Base-by-base conservation (phyloP, 2,797 vertebrate genomes). In the Esox masquinongy region DNA sequence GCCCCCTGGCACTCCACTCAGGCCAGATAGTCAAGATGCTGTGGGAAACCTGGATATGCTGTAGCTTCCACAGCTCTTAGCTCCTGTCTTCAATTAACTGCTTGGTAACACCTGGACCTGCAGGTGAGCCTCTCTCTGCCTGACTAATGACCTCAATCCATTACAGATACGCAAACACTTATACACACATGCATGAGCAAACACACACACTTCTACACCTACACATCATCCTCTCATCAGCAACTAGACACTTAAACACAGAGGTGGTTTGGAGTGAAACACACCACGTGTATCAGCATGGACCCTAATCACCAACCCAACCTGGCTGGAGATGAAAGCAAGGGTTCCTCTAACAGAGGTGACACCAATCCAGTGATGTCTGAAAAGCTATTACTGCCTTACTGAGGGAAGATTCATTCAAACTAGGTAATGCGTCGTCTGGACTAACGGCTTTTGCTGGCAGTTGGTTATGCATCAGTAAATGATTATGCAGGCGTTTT, bases 371-470 rank as follows among this genome's bases (percentile, higher is more conserved):
- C 24, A 66, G 64, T 8, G 4, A 34, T 6, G 29, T 34, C 63
- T 16, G 24, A 19, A 3, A 26, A 29, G 64, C 26, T 14, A 83
- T 82, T 74, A 74, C 74, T 80, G 77, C n/a, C 53, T 56, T 12
- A 59, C n/a, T 24, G 8, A 24, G 1, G 4, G 5, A 56, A 61
- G 56, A 24, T 12, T 59, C 9, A 24, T 59, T 59, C n/a, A 22
- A 24, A 59, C 22, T 24, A n/a, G 6, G 19, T 6, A 59, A 24
- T 59, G 22, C n/a, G 24, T 59, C 22, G 0, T 9, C n/a, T 24
- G 12, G 43, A 47, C 43, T 11, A 47, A 47, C 6, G 43, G 43
- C 43, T 47, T 4, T 14, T 14, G n/a, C 56, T 4, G 11, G 56
- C 1, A 4, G 56, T 61, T 24, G 56, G 56, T 61, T 61, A 61